Conservation (phyloP, 2,888 invertebrate species). For the Acanthosoma haemorrhoidale region DNA sequence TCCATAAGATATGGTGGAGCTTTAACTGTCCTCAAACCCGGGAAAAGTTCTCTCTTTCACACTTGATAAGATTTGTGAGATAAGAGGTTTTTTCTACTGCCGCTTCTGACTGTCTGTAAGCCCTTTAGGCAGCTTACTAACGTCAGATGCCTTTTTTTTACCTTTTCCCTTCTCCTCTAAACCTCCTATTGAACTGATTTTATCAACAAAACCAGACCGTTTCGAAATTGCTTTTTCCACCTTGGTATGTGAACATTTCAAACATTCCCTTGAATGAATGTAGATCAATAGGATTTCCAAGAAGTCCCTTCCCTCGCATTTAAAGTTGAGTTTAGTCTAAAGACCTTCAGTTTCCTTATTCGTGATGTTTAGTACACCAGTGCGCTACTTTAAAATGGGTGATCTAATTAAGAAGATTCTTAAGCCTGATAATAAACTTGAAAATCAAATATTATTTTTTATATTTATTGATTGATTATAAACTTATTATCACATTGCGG, state of each 20-base stretch:
- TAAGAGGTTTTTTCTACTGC: neutral
- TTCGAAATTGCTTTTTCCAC: neutral
- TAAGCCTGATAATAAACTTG: too few relatives aligned
- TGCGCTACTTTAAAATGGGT: too few relatives aligned
- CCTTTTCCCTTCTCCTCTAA: neutral
- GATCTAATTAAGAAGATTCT: too few relatives aligned
- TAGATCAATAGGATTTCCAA: too few relatives aligned
- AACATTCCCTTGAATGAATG: neutral
- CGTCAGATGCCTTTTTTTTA: neutral
- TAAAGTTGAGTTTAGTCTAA: too few relatives aligned
- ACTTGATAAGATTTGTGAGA: conserved; percentile 1
- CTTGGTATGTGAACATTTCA: neutral
- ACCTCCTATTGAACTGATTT: neutral
- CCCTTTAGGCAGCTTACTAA: neutral
- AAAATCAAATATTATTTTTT: too few relatives aligned
- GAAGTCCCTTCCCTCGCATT: too few relatives aligned
- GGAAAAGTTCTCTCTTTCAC: neutral
- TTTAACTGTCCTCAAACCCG: neutral
- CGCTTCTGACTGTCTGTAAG: neutral
- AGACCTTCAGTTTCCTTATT: too few relatives aligned
- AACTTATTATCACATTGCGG: too few relatives aligned
- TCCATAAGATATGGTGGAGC: neutral
- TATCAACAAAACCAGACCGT: neutral
- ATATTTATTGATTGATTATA: too few relatives aligned
- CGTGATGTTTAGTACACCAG: too few relatives aligned